These are phyloP conservation scores for Pseudocheirus occidentalis DNA, from an alignment of 2,797 vertebrate species.

Conservation along the genomic window DNA sequence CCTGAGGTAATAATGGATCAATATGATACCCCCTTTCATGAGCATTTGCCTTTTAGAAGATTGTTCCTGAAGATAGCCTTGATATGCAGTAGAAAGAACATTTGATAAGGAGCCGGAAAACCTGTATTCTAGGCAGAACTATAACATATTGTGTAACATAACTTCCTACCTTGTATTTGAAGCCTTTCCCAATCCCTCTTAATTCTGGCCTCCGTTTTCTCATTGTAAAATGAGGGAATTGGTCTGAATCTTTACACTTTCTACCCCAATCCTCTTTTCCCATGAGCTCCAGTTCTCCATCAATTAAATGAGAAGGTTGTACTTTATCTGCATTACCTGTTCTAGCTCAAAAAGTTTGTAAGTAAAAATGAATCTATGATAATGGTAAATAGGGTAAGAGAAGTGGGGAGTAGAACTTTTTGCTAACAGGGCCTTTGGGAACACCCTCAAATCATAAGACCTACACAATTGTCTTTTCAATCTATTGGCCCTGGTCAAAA, in stretches of 20 bases:
- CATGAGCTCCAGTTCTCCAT: neutral
- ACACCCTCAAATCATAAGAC: neutral
- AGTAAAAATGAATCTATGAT: neutral
- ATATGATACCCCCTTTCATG: neutral
- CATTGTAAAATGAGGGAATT: neutral
- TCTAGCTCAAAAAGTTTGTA: neutral
- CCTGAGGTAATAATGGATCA: neutral
- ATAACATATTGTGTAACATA: neutral
- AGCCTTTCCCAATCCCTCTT: neutral
- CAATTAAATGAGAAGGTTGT: neutral
- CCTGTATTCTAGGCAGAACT: neutral
- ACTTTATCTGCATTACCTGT: neutral
- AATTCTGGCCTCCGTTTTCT: neutral
- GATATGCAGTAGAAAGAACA: neutral
- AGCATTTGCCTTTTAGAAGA: neutral
- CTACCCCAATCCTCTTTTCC: neutral
- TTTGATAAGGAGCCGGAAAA: constrained; percentile 27
- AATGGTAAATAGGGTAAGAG: neutral
- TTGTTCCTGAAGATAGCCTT: neutral
- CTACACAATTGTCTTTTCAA: neutral
- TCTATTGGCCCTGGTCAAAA: neutral
- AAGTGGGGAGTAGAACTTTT: neutral
- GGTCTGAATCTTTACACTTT: neutral
- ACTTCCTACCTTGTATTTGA: neutral
- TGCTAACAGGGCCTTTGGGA: neutral